Conservation (phyloP, 2,888 invertebrate species). For the Agrilus biguttatus region DNA sequence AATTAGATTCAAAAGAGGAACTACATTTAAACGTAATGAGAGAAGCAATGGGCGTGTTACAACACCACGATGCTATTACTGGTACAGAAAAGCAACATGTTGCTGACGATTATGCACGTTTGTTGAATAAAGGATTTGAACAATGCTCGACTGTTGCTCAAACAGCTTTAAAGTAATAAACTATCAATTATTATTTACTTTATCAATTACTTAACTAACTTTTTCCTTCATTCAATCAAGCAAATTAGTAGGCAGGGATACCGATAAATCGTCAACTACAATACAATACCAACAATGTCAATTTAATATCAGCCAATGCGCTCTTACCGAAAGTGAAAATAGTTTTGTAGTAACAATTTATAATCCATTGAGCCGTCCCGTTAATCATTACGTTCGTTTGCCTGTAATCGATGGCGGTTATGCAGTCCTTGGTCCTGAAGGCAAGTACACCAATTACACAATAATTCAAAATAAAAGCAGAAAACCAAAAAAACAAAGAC, state of each 20-base stretch:
- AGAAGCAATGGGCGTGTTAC: constrained; percentile 66
- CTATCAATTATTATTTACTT: too few species aligned
- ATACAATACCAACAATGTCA: too few species aligned
- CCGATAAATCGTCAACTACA: too few species aligned
- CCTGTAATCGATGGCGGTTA: constrained; percentile 46
- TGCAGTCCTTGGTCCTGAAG: constrained; percentile 45
- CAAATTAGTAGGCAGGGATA: not conserved
- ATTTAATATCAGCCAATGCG: constrained; percentile 62
- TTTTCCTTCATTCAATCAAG: not conserved
- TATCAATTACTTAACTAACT: not conserved
- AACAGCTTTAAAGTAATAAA: constrained; percentile 27
- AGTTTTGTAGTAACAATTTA: constrained; percentile 63
- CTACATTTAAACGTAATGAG: constrained; percentile 39
- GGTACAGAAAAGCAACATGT: constrained; percentile 76
- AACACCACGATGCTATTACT: constrained; percentile 84
- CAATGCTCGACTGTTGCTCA: constrained; percentile 37
- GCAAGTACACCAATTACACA: constrained; percentile 27
- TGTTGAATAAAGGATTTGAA: constrained; percentile 50
- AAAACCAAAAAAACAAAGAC: too few species aligned
- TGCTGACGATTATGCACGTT: constrained; percentile 68
- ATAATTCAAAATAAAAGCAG: constrained; percentile 5
- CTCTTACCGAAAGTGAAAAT: constrained; percentile 42
- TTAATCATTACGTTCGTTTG: constrained; percentile 45
- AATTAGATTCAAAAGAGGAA: constrained; percentile 32
- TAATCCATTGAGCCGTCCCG: constrained; percentile 59